A percentile compares a stretch with the other conserved stretches of the same genome.
These are phyloP conservation scores for Acrocephalus scirpaceus DNA, from an alignment of 2,797 vertebrate genomes.

Conservation along the genomic window DNA sequence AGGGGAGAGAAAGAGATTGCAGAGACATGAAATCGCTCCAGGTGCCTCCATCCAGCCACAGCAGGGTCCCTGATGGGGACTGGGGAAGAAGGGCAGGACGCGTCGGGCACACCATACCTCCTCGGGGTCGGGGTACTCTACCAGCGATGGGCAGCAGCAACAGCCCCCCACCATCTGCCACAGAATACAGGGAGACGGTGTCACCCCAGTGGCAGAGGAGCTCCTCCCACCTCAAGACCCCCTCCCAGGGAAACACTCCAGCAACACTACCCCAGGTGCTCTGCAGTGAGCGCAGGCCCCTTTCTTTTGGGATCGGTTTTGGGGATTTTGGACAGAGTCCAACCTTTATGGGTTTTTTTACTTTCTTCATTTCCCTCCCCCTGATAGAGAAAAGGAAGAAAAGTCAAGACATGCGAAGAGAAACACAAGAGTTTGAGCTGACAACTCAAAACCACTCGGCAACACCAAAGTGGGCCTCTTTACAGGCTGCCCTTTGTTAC, in stretches of 20 bases:
- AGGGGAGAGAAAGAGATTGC: background rate
- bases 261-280: background rate
- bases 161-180: slow-evolving; percentile 74
- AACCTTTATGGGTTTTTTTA: background rate
- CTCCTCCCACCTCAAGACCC: background rate
- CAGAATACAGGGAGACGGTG: slow-evolving; percentile 61
- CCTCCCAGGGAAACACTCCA: background rate
- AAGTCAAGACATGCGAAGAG: slow-evolving; percentile 33
- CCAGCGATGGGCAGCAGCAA: slow-evolving; percentile 72
- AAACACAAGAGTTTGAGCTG: background rate
- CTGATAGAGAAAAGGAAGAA: background rate
- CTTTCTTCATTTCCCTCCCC: background rate
- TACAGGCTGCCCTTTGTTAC: background rate
- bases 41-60: background rate
- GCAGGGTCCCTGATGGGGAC: background rate
- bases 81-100: background rate
- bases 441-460: background rate
- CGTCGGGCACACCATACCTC: slow-evolving; percentile 58
- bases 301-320: background rate
- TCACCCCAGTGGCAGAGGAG: background rate
- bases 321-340: background rate
- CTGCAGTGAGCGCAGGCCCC: rapidly evolving
- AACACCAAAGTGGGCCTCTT: background rate
- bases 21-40: background rate
- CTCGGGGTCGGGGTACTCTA: slow-evolving; percentile 61